phyloP scores from a whole-genome alignment of 2,113 vertebrate genomes.

The Talpa occidentalis region DNA sequence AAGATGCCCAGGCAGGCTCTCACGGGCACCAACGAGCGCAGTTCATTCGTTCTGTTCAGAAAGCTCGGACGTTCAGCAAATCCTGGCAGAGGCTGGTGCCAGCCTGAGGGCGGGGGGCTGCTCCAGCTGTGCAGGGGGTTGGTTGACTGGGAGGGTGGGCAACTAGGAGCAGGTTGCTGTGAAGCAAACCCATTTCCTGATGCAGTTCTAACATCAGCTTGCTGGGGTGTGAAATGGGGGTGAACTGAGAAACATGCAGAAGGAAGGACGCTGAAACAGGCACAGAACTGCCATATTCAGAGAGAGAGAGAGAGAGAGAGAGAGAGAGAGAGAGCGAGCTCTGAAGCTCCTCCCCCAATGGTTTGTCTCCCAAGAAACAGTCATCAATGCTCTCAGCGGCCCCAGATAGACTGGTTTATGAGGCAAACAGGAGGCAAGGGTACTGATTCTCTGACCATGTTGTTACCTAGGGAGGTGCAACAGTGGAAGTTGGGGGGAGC shows the following conservation, averaged over 20 bases:
- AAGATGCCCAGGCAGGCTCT: not conserved
- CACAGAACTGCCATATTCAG: not conserved
- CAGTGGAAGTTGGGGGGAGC: not conserved
- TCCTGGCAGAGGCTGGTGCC: not conserved
- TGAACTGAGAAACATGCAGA: not conserved
- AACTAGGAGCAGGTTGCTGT: rapidly evolving
- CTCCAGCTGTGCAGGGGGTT: not conserved
- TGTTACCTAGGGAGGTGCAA: not conserved
- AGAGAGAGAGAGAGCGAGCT: rapidly evolving
- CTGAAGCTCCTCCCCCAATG: not conserved
- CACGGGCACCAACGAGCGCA: not conserved
- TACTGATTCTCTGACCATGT: not conserved
- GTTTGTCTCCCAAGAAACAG: not conserved
- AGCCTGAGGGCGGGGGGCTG: rapidly evolving
- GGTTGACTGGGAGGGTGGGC: not conserved
- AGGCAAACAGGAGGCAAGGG: not conserved
- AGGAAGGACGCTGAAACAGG: not conserved
- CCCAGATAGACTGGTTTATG: no score
- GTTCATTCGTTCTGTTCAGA: not conserved
- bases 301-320: not conserved
- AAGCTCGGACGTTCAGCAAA: not conserved
- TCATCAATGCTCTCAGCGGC: not conserved
- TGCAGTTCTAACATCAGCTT: not conserved
- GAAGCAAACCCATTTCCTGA: not conserved
- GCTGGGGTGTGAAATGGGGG: no score